These are phyloP conservation scores for Lepidothrix coronata DNA, from an alignment of 2,113 vertebrate genomes.

Conservation along the genomic window DNA sequence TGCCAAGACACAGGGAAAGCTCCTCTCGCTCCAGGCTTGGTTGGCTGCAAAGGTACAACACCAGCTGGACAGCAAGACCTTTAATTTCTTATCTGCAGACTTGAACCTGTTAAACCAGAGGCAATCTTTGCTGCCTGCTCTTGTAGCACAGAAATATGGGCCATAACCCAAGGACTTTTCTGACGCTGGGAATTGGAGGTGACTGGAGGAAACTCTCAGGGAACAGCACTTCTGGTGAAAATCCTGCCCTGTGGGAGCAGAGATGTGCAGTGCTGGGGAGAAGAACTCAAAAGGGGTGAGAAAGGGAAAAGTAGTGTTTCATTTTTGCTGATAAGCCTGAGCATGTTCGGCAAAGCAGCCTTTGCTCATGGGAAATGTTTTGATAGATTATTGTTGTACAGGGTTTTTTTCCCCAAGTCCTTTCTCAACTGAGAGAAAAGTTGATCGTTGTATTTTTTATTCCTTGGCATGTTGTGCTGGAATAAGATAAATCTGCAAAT, in stretches of 20 bases:
- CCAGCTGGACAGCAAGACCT: background rate
- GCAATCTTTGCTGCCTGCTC: background rate
- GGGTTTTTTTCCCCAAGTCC: background rate
- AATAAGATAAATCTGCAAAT: background rate
- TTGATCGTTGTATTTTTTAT: background rate
- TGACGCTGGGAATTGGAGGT: background rate
- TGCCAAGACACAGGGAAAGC: rapidly evolving
- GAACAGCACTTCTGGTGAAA: background rate
- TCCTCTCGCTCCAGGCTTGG: rapidly evolving
- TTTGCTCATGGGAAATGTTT: slow-evolving; percentile 2
- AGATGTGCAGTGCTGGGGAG: background rate
- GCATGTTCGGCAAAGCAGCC: background rate
- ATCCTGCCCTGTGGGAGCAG: background rate
- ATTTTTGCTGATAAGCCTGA: slow-evolving; percentile 9
- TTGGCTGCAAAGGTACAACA: background rate
- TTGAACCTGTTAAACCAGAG: background rate
- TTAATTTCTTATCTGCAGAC: background rate
- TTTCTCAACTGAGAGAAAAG: slow-evolving; percentile 4
- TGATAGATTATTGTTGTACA: background rate
- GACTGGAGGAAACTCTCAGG: background rate
- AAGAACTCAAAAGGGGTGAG: background rate
- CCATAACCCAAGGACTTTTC: background rate
- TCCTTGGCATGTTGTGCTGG: background rate
- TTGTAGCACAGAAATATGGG: background rate
- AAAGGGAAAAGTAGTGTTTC: background rate